These are phyloP conservation scores for Acinonyx jubatus DNA, from an alignment of 2,113 vertebrate species.

Conservation along the genomic window DNA sequence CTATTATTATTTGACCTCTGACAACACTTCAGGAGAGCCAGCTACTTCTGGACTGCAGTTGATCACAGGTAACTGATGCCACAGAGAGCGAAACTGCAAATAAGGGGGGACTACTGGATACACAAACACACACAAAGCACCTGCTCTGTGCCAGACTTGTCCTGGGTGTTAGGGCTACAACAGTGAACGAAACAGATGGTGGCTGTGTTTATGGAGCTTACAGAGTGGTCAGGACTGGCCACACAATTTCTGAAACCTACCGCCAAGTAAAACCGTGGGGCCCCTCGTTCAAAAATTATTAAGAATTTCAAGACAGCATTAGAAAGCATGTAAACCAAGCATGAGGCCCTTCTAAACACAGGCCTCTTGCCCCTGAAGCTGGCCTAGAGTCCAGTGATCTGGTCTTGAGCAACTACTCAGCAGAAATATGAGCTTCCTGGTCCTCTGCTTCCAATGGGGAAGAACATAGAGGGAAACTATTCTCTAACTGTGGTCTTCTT, in stretches of 20 bases:
- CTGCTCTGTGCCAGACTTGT: not conserved
- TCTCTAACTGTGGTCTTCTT: not conserved
- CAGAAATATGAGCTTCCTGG: not conserved
- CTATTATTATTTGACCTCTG: not conserved
- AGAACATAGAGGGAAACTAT: not conserved
- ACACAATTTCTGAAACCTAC: not conserved
- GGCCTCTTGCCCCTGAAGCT: not conserved
- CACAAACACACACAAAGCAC: not conserved
- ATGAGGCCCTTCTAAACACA: not conserved
- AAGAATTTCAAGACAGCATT: not conserved
- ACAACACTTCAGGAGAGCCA: not conserved
- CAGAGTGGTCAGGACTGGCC: not conserved
- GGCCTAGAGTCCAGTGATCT: not conserved
- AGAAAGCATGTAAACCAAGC: not conserved
- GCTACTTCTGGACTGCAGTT: not conserved
- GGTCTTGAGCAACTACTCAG: not conserved
- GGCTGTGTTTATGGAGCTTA: not conserved
- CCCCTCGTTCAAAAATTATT: not conserved
- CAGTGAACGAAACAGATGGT: not conserved
- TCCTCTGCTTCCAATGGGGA: not conserved
- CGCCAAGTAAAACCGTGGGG: not conserved
- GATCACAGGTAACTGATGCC: not conserved
- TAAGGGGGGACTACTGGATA: not conserved
- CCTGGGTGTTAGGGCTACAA: not conserved
- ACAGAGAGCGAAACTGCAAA: not conserved